Conservation (phyloP, 2,797 vertebrate genomes). For the Ciconia nigra region DNA sequence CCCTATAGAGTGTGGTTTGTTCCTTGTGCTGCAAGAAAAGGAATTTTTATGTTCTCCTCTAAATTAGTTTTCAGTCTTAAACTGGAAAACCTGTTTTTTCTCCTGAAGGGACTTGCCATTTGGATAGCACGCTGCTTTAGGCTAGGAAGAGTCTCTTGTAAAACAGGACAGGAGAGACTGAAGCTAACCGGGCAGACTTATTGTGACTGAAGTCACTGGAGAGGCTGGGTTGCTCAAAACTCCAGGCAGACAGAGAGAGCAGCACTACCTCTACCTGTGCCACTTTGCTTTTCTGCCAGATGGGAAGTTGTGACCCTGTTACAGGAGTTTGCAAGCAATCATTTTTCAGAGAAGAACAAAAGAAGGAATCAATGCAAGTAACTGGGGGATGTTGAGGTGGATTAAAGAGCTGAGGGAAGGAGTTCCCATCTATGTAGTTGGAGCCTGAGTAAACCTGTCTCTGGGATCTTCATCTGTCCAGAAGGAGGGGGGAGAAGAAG, state of each 20-base stretch:
- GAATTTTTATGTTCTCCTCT: background rate
- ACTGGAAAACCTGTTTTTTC: background rate
- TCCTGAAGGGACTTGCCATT: background rate
- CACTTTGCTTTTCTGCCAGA: background rate
- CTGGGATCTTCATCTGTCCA: background rate
- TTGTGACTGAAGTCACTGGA: background rate
- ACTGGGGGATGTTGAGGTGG: background rate
- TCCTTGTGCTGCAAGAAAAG: background rate
- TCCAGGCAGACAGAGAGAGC: background rate
- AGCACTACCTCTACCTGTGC: background rate
- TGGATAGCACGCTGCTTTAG: background rate
- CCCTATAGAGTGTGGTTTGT: background rate
- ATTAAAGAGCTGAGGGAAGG: background rate
- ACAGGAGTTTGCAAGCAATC: background rate
- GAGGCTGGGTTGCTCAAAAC: background rate
- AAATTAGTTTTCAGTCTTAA: constrained; percentile 1
- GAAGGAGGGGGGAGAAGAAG: background rate
- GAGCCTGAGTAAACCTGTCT: background rate
- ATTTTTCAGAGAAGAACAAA: background rate
- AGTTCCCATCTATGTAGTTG: background rate
- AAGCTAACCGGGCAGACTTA: background rate
- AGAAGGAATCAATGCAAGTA: background rate
- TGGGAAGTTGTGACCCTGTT: background rate
- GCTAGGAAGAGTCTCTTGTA: background rate
- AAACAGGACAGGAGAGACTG: background rate